Conservation (phyloP, 2,888 invertebrate genomes). For the Norana najaformis region DNA sequence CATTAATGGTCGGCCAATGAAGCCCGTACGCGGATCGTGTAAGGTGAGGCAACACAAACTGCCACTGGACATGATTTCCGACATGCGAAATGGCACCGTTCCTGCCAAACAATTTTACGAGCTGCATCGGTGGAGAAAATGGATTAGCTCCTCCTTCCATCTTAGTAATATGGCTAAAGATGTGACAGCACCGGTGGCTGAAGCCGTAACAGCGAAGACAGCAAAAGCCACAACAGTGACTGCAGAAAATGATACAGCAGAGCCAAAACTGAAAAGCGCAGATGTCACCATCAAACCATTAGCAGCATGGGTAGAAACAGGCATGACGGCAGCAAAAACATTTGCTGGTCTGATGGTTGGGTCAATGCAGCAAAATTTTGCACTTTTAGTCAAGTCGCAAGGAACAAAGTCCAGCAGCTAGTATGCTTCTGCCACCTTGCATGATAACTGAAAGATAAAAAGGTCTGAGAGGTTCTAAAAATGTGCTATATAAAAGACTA, state of each 20-base stretch:
- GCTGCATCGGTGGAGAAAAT: background rate
- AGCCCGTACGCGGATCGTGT: background rate
- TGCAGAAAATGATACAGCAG: background rate
- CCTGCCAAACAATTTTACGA: background rate
- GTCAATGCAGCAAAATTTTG: background rate
- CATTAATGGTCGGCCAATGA: constrained; percentile 3
- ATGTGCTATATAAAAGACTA: too few species aligned
- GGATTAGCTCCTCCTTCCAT: background rate
- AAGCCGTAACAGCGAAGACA: background rate
- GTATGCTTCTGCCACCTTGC: background rate
- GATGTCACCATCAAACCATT: background rate
- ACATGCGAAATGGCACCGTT: background rate
- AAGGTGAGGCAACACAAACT: background rate
- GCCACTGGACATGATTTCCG: constrained; percentile 18
- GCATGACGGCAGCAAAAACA: background rate
- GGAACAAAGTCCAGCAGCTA: too few species aligned
- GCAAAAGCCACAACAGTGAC: background rate
- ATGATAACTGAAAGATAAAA: background rate
- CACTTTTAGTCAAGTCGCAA: background rate
- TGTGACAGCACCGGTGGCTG: background rate
- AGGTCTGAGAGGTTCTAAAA: too few species aligned
- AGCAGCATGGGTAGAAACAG: background rate
- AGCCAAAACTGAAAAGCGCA: background rate
- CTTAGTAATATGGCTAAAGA: background rate
- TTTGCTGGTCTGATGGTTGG: background rate